Evolutionary conservation across 1,140 invertebrate genomes (phyloP).

Genomic region (Cyclargus thomasi): DNA sequence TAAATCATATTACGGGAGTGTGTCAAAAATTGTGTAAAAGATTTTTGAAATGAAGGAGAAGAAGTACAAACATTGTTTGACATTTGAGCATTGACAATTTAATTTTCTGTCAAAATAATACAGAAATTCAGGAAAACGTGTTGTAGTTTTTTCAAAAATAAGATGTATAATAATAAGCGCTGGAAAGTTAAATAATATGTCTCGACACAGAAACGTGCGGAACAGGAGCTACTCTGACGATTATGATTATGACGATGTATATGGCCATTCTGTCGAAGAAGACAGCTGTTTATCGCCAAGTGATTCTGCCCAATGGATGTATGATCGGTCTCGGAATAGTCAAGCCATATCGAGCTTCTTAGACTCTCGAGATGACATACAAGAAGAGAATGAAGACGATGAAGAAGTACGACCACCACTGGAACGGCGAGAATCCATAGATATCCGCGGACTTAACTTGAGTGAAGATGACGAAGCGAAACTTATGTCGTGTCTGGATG

Average conservation of each 20-base stretch:
- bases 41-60: too few species aligned
- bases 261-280: slow-evolving; percentile 94
- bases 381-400: slow-evolving; percentile 81
- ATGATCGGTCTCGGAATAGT: slow-evolving; percentile 81
- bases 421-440: slow-evolving; percentile 57
- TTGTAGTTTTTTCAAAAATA: slow-evolving; percentile 28
- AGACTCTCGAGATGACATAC: slow-evolving; percentile 81
- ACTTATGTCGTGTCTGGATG: slow-evolving; percentile 89
- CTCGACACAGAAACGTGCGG: slow-evolving; percentile 85
- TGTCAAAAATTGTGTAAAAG: too few species aligned
- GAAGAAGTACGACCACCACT: slow-evolving; percentile 39
- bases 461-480: slow-evolving; percentile 82
- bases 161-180: slow-evolving; percentile 19
- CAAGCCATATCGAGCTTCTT: slow-evolving; percentile 84
- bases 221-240: slow-evolving; percentile 87
- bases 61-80: neutral
- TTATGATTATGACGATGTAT: slow-evolving; percentile 94
- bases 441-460: slow-evolving; percentile 73
- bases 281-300: slow-evolving; percentile 91
- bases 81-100: neutral
- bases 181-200: slow-evolving; percentile 73
- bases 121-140: slow-evolving; percentile 26
- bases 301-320: slow-evolving; percentile 90
- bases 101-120: neutral
- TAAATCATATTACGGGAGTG: too few species aligned